These are phyloP conservation scores for Halesus radiatus DNA, from an alignment of 1,140 invertebrate genomes.

Conservation along the genomic window DNA sequence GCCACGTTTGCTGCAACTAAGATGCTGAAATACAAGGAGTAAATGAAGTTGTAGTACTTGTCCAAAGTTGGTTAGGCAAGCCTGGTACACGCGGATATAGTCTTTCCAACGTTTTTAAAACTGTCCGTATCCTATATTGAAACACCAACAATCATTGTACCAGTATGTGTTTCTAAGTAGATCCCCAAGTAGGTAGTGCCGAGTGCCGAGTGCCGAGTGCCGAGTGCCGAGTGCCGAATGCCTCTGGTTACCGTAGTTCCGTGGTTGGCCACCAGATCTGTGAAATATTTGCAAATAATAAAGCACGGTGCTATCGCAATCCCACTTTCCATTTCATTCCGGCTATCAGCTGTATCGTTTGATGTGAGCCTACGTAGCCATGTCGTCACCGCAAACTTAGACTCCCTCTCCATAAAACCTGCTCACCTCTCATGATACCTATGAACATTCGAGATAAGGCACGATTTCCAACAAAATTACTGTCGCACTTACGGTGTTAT, in stretches of 20 bases:
- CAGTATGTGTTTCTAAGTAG: too few species aligned
- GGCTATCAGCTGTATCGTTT: slow-evolving; percentile 49
- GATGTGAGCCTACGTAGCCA: slow-evolving; percentile 53
- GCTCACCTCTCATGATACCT: background rate
- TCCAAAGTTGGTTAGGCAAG: too few species aligned
- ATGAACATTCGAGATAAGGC: background rate
- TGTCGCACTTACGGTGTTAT: background rate
- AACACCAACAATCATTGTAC: too few species aligned
- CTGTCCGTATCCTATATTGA: too few species aligned
- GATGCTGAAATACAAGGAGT: background rate
- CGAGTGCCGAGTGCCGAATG: too few species aligned
- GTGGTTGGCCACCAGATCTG: too few species aligned
- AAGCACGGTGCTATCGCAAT: slow-evolving; percentile 46
- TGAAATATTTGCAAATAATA: slow-evolving; percentile 40
- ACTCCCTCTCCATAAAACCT: background rate
- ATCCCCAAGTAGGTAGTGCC: too few species aligned
- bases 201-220: too few species aligned
- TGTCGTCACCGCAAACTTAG: slow-evolving; percentile 17
- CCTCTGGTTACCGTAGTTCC: too few species aligned
- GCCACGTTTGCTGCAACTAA: background rate
- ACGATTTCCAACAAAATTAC: background rate
- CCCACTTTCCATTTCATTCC: slow-evolving; percentile 56
- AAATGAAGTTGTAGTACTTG: too few species aligned
- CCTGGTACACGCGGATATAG: too few species aligned
- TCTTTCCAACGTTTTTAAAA: too few species aligned